A percentile compares a stretch with the other conserved stretches of the same genome.
Evolutionary conservation across 2,113 vertebrate genomes (phyloP).

Genomic region (Helogale parvula): DNA sequence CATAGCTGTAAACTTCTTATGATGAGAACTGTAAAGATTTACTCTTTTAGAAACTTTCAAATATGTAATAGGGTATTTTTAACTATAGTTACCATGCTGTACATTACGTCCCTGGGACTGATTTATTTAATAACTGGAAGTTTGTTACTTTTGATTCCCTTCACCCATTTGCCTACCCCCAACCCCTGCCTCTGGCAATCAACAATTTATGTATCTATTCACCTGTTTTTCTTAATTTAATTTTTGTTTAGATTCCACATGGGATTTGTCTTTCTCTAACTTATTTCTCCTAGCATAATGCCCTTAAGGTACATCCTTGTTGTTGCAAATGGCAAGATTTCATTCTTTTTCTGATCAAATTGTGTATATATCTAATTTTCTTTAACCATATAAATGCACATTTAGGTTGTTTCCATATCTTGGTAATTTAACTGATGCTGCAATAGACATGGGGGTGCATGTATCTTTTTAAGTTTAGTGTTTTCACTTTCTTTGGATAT

Average conservation of each 20-base stretch:
- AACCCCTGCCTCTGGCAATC: background rate
- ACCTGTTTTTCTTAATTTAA: background rate
- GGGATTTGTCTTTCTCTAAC: background rate
- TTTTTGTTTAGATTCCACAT: background rate
- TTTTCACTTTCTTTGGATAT: background rate
- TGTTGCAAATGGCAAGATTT: background rate
- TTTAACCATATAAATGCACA: background rate
- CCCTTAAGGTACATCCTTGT: background rate
- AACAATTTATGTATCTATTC: background rate
- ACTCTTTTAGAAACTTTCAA: background rate
- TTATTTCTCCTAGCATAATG: background rate
- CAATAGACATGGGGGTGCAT: background rate
- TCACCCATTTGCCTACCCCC: background rate
- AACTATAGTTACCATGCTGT: background rate
- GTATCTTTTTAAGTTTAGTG: background rate
- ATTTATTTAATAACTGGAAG: background rate
- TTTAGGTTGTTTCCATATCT: background rate
- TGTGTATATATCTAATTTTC: background rate
- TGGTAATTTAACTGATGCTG: background rate
- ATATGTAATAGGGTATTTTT: background rate
- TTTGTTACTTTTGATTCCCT: background rate
- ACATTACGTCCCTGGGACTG: background rate
- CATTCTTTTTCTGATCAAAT: background rate
- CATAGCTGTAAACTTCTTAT: background rate
- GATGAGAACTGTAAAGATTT: background rate